Base-by-base conservation (phyloP, 2,888 invertebrate genomes). In the Ashinkailepas kermadecensis region DNA sequence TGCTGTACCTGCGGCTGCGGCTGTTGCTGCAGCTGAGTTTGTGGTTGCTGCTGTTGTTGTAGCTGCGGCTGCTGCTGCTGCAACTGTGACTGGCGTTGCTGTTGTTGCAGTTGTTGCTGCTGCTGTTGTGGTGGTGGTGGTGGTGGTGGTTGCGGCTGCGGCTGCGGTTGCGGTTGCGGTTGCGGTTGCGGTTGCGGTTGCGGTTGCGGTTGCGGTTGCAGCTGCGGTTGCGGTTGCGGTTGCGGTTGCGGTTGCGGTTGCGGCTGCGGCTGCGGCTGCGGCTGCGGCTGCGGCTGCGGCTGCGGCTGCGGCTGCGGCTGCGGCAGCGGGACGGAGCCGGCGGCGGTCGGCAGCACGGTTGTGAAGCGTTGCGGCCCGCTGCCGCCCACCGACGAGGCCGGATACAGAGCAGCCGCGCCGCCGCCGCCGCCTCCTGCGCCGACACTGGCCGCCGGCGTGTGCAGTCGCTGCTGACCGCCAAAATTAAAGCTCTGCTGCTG, bases 91-190 rank as follows among this genome's bases (percentile, higher is more conserved):
- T 82, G 85, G 54, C 81, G 84, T 81, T 82, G 83, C 70, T 84
- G 84, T 79, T 80, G 84, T 7, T 59, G 59, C 59, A 13, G 59
- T 15, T 59, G 59, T 1, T 11, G 59, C 7, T 11, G 59, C 15
- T 82, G 80, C 70, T 84, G 59, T 13, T n/a, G n/a, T n/a, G n/a
- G n/a, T n/a, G n/a, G n/a, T n/a, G n/a, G n/a, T n/a, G n/a, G n/a
- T n/a, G n/a, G n/a, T n/a, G n/a, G n/a, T n/a, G n/a, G n/a, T n/a
- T 81, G 74, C 92, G 85, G 92, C 92, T 70, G 83, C 93, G 93
- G 93, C 65, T 81, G 80, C 59, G 81, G 80, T 80, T 82, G 79
- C 57, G 59, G 81, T 18, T 18, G 62, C 59, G 11, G 59, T 15
- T 59, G 59, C 59, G 11, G 59, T 15, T 25, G 78, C 39, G 59